phyloP scores from a whole-genome alignment of 2,888 invertebrate genomes.

The Leucophora obtusa region DNA sequence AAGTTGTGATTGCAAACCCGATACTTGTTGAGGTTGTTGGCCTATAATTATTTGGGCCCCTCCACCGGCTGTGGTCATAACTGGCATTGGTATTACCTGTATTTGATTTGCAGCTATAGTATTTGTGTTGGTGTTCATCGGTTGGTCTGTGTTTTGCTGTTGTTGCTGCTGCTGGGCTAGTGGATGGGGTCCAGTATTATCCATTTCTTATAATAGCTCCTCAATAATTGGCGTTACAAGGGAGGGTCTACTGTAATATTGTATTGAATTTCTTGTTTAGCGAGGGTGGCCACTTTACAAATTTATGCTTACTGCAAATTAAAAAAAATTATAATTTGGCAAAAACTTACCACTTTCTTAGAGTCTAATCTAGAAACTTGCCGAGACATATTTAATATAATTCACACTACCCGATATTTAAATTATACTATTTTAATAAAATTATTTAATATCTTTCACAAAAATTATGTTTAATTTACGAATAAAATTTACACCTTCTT shows the following conservation, averaged over 20 bases:
- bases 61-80: constrained; percentile 70
- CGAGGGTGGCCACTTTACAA: constrained; percentile 74
- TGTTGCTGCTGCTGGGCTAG: constrained; percentile 62
- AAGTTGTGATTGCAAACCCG: constrained; percentile 70
- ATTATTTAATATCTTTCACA: too few relatives aligned
- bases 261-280: constrained; percentile 75
- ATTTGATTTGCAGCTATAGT: constrained; percentile 66
- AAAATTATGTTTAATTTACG: too few relatives aligned
- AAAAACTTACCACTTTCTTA: constrained; percentile 78
- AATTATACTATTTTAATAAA: too few relatives aligned
- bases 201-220: constrained; percentile 43
- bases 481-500: too few relatives aligned
- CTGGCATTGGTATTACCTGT: constrained; percentile 77
- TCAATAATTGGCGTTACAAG: neutral
- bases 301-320: constrained; percentile 46
- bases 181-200: constrained; percentile 61
- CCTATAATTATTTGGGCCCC: constrained; percentile 76
- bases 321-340: constrained; percentile 41
- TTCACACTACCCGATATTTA: too few relatives aligned
- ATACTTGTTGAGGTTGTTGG: constrained; percentile 72
- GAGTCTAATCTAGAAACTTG: constrained; percentile 77
- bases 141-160: constrained; percentile 57
- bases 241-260: constrained; percentile 78
- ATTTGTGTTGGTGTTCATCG: constrained; percentile 34
- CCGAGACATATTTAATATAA: constrained; percentile 77